phyloP scores from a whole-genome alignment of 2,888 invertebrate genomes.

The Heliconius erato region DNA sequence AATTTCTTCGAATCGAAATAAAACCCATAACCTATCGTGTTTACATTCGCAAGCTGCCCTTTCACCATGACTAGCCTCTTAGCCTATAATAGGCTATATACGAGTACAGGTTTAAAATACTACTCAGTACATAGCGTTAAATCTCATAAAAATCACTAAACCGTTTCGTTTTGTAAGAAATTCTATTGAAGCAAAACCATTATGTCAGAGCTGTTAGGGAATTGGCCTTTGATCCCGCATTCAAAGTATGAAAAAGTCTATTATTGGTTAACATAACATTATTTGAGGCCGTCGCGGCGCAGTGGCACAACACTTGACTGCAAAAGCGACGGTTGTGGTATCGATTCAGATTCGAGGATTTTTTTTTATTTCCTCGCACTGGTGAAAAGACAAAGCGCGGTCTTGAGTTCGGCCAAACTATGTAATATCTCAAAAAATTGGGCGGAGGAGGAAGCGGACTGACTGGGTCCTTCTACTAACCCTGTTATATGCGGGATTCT shows the following conservation, averaged over 20 bases:
- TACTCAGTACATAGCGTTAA: neutral
- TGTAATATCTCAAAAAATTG: neutral
- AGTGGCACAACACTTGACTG: neutral
- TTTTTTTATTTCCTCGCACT: neutral
- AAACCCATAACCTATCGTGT: no score
- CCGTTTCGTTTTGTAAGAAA: neutral
- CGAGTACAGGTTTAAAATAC: no score
- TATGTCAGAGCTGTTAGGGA: neutral
- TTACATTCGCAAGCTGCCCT: no score
- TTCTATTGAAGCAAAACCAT: neutral
- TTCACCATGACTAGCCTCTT: no score
- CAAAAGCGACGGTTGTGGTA: neutral
- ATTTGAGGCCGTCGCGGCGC: neutral
- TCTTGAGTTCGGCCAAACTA: neutral
- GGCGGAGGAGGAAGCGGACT: neutral
- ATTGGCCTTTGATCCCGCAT: constrained; percentile 17
- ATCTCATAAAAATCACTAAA: neutral
- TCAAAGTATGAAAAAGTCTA: neutral
- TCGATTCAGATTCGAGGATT: neutral
- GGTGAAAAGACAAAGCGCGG: neutral
- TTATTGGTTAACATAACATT: constrained; percentile 1
- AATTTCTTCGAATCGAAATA: no score
- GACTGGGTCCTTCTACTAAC: neutral
- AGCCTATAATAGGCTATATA: no score
- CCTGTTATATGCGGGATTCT: no score